Evolutionary conservation across 2,797 vertebrate genomes (phyloP), one percentile per base, ranked within the genome.

Genomic region (Sternotherus odoratus): DNA sequence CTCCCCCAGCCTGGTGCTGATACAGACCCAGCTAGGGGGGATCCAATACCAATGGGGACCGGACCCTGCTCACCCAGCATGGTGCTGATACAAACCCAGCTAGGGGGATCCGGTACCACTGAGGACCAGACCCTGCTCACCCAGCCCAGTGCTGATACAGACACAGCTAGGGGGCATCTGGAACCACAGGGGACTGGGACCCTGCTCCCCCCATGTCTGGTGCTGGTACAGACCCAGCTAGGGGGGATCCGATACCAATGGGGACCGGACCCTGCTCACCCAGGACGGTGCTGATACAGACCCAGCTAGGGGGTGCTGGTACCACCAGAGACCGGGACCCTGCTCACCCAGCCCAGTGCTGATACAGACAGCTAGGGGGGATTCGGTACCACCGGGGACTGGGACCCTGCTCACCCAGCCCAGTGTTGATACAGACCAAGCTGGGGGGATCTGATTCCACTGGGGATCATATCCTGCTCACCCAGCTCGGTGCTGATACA

Each of bases 41-140:
- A 74, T 5, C 21, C 7, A 19, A 53, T 49, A 33, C 23, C 13
- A 15, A 24, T 13, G 17, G 8, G 69, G 19, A 43, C 69, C 39
- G 10, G 69, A 39, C 5, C 1, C 8, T 46, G 30, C 2, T 1
- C 28, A 53, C 12, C 12, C 16, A 54, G 17, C 33, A 2, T 53
- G 6, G 36, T 33, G 0, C 26, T 54, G 56, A 21, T 26, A 0
- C 26, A 51, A 24, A 19, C 5, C 21, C 53, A 43, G 50, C 12
- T 16, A 6, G 16, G 19, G 51, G 51, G 51, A 26, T 33, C 39
- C 12, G 36, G 5, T 5, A 60, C 21, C 57, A 60, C 26, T 11
- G 23, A n/a, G n/a, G n/a, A n/a, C n/a, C n/a, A n/a, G 28, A 33
- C 30, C 57, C 57, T 33, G 51, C 17, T 33, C 66, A 30, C 36